Percentiles rank a stretch among this genome's conserved stretches.
Conservation (phyloP, 2,113 vertebrate species). For the Amazona guildingii region DNA sequence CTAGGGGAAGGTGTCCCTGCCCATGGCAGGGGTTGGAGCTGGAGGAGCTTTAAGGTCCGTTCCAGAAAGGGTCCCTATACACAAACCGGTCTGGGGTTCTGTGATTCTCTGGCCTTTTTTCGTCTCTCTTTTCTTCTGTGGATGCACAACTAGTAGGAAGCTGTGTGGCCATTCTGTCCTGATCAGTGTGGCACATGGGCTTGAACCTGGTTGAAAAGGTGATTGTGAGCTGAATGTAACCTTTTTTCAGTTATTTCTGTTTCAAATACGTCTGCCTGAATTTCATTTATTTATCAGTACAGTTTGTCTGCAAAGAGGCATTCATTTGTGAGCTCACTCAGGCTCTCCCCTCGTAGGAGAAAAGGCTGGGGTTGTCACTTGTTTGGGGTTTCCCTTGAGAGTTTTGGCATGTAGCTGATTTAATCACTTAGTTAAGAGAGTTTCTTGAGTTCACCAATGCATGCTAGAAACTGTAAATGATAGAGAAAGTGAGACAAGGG, state of each 20-base stretch:
- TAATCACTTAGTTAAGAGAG: conserved; percentile 36
- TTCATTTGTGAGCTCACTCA: background rate
- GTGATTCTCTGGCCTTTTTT: background rate
- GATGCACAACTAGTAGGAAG: background rate
- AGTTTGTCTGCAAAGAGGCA: background rate
- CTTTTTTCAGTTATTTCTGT: background rate
- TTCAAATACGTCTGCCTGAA: background rate
- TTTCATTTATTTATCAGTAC: background rate
- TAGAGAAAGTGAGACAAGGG: background rate
- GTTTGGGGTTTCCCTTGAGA: background rate
- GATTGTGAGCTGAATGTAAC: background rate
- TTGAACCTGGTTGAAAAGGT: background rate
- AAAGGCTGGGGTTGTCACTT: background rate
- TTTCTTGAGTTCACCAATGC: background rate
- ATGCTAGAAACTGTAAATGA: background rate
- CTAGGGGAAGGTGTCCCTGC: background rate
- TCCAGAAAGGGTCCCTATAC: background rate
- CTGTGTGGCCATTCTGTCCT: background rate
- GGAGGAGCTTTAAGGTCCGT: background rate
- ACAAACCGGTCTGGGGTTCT: background rate
- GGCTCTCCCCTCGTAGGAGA: background rate
- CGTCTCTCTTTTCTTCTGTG: too few species aligned
- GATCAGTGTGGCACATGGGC: background rate
- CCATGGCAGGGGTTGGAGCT: background rate
- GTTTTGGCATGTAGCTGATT: background rate